Evolutionary conservation across 2,113 vertebrate genomes (phyloP), one percentile per base, ranked within the genome.

Genomic region (Rhea pennata): DNA sequence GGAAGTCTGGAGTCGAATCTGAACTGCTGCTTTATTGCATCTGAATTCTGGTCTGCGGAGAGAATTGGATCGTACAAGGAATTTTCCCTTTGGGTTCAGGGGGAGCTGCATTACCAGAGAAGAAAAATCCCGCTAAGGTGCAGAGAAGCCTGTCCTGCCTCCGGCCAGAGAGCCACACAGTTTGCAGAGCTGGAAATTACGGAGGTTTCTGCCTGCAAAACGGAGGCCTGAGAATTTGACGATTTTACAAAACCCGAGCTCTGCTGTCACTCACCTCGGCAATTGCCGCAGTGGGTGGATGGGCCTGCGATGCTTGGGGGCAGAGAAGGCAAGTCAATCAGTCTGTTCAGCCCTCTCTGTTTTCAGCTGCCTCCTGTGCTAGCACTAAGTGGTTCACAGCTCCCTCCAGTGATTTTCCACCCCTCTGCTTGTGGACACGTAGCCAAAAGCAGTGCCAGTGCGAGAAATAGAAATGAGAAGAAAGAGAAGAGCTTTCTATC

Each of bases 381-480:
- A 14, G 21, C 19, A 56, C 26, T 6, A 44, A 56, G 94, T 3
- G 1, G n/a, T 58, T 54, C n/a, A 5, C 69, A 74, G 93, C 80
- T 95, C 80, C 87, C 84, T 70, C 64, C 91, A 36, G 93, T 58
- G 91, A 15, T 24, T 10, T 10, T 15, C 62, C 79, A 21, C 58
- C 11, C 26, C 7, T 39, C 86, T 59, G 61, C 72, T 54, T 74
- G 66, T 19, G 0, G 1, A 10, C 27, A 39, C 2, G 0, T 6
- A 1, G n/a, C 59, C 0, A 0, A 74, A 39, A 62, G 24, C 39
- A 9, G 39, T 1, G 0, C 7, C 62, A 1, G 8, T 9, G 29
- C 42, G 20, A 69, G 23, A 22, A 10, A n/a, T 36, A 51, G n/a
- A 20, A n/a, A 53, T 4, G 0, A 6, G 14, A 27, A 61, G 2